A percentile compares a stretch with the other conserved stretches of the same genome.
These are phyloP conservation scores for Fopius arisanus DNA, from an alignment of 1,140 invertebrate genomes.

Conservation along the genomic window DNA sequence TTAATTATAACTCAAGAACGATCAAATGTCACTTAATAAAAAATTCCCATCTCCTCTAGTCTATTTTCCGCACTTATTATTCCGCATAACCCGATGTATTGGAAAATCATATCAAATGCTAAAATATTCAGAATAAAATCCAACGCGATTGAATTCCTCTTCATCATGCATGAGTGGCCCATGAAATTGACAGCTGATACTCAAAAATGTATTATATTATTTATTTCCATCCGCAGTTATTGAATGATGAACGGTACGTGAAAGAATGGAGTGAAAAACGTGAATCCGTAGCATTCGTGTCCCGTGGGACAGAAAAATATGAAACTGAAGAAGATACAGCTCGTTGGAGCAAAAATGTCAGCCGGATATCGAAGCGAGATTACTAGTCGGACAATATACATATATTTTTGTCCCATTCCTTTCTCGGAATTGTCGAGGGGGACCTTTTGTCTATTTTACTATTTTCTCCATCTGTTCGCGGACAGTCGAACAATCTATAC, in stretches of 20 bases:
- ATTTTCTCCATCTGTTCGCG: constrained; percentile 2
- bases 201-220: neutral
- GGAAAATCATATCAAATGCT: no score
- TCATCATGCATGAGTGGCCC: neutral
- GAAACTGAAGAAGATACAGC: constrained; percentile 20
- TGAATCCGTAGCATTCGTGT: neutral
- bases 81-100: no score
- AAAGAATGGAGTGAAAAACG: constrained; percentile 12
- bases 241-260: neutral
- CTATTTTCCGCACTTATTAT: no score
- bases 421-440: neutral
- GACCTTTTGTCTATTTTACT: constrained; percentile 9
- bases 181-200: neutral
- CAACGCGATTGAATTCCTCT: no score
- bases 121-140: no score
- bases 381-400: constrained; percentile 26
- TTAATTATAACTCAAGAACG: no score
- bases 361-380: constrained; percentile 29
- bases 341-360: constrained; percentile 31
- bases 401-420: neutral
- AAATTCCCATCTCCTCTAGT: no score
- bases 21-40: no score
- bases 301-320: constrained; percentile 24
- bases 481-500: neutral
- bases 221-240: neutral